Evolutionary conservation across 2,113 vertebrate genomes (phyloP).

Genomic region (Oncorhynchus clarkii): DNA sequence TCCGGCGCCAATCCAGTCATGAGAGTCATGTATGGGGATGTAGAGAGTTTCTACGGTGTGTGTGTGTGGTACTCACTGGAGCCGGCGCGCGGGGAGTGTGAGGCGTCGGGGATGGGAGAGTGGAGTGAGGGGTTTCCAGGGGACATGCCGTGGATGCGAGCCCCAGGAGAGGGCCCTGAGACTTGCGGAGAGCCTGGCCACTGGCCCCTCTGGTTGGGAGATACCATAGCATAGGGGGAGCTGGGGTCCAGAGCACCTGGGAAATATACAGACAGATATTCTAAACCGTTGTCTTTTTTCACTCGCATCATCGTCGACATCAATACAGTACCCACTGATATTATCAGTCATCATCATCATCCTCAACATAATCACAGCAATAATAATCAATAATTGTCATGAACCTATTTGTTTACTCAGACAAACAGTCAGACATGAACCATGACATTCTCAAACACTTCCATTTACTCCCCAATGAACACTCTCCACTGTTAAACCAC

Average conservation of each 20-base stretch:
- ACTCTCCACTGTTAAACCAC: no score
- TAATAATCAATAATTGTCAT: no score
- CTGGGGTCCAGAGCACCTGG: slow-evolving; percentile 94
- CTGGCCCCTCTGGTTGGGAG: slow-evolving; percentile 90
- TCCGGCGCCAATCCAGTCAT: no score
- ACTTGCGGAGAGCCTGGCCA: slow-evolving; percentile 98
- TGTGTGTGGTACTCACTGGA: slow-evolving; percentile 79
- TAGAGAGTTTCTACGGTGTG: no score
- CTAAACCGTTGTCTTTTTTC: no score
- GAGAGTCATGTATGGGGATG: no score
- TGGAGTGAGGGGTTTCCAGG: slow-evolving; percentile 96
- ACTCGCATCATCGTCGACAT: no score
- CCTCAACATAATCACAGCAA: no score
- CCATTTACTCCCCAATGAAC: no score
- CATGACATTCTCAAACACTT: no score
- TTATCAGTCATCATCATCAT: no score
- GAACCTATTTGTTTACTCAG: neutral
- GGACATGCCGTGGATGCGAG: slow-evolving; percentile 96
- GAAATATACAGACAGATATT: slow-evolving; percentile 12
- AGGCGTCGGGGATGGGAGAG: slow-evolving; percentile 93
- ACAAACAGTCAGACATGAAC: neutral
- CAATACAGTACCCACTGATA: no score
- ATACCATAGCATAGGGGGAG: slow-evolving; percentile 96
- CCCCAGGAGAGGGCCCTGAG: slow-evolving; percentile 91
- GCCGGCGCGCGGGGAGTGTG: slow-evolving; percentile 93